phyloP scores from a whole-genome alignment of 92 coral and sea anemone species.

The Actinernus sp. region DNA sequence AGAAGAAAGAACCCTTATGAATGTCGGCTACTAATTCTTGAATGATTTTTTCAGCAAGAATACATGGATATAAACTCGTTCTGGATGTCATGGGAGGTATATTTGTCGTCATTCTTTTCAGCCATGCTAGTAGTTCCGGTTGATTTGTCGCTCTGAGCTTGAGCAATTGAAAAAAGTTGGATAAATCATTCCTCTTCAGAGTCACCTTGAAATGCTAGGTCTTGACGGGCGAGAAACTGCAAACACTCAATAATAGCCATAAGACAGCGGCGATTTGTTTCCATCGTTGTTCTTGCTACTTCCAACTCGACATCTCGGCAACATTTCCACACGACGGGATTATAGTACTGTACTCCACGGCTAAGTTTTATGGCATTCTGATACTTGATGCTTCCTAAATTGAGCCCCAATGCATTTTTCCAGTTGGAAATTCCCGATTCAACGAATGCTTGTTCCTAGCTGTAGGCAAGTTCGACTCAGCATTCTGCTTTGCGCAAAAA shows the following conservation, averaged over 20 bases:
- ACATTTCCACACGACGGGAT: conserved; percentile 59
- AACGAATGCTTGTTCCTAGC: conserved; percentile 65
- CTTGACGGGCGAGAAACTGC: conserved; percentile 62
- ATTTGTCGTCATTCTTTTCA: conserved; percentile 43
- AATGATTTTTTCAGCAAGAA: conserved; percentile 36
- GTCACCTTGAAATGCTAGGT: conserved; percentile 53
- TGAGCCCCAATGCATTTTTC: conserved; percentile 65
- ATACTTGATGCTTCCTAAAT: conserved; percentile 64
- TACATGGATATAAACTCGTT: conserved; percentile 32
- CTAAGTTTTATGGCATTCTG: conserved; percentile 61
- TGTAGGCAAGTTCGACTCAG: conserved; percentile 45
- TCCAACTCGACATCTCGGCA: conserved; percentile 50
- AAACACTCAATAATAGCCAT: conserved; percentile 46
- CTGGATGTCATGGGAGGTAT: conserved; percentile 49
- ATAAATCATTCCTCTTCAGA: conserved; percentile 59
- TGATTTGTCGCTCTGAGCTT: conserved; percentile 43
- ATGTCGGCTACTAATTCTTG: conserved; percentile 14
- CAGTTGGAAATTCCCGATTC: conserved; percentile 55
- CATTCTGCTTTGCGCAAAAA: conserved; percentile 53
- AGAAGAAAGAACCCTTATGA: neutral
- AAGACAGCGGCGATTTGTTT: conserved; percentile 46
- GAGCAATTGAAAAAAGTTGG: conserved; percentile 49
- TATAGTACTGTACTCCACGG: conserved; percentile 53
- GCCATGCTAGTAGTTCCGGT: conserved; percentile 42
- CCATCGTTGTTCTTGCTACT: conserved; percentile 46